Base-by-base conservation (phyloP, 1,140 invertebrate species). In the Spodoptera litura region DNA sequence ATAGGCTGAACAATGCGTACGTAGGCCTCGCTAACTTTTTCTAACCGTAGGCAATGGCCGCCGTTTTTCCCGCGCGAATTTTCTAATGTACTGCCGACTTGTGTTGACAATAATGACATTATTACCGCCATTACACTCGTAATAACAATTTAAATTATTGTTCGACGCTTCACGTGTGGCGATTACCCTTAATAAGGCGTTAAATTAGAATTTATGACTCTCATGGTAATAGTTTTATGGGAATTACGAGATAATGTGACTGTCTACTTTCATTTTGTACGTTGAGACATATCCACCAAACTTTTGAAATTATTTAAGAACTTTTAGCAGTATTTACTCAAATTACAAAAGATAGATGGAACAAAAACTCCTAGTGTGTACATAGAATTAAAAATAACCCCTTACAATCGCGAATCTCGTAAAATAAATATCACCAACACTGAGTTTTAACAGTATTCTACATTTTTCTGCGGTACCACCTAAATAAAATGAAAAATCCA, bases 1-100 rank as follows among this genome's bases (percentile, higher is more conserved):
- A 75, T 53, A 61, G 38, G 51, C 73, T 49, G 59, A 75, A 75
- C 73, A 75, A 75, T 75, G 73, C 73, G 73, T 35, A 64, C 59
- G 49, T 52, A 75, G 58, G 49, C 73, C 59, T 51, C 38, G 44
- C 73, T 35, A 73, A 75, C 73, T 75, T 75, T 64, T 75, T 75
- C 59, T 64, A 52, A 15, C 10, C 13, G 49, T 62, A 64, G 49
- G 58, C 73, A 75, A 62, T 75, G 73, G 20, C 58, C 73, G 58
- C 9, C 27, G 49, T 53, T 52, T 64, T 75, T 75, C 73, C 59
- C 58, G 58, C 44, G 73, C 58, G 25, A 62, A 75, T 75, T 75
- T 75, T 75, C 73, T 75, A 62, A 61, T 62, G 55, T 72, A 38
- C 52, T 2, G 56, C 53, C 53, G n/a, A 44, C 61, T 44, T 35